Evolutionary conservation across 2,888 invertebrate genomes (phyloP), one percentile per base, ranked within the genome.

Genomic region (Helleia helle): DNA sequence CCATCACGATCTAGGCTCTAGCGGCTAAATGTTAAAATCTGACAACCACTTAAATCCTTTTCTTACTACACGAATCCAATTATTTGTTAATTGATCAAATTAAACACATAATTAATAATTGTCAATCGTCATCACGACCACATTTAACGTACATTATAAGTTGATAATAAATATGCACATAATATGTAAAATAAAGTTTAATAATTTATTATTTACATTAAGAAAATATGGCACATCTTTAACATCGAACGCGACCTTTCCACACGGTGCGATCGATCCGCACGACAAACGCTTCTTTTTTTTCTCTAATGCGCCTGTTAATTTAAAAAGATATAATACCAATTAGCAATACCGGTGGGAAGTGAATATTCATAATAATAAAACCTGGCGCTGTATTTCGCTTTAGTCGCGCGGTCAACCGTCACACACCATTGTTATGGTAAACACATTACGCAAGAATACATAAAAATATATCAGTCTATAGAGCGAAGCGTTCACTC

Each of bases 311-410:
- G 39, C 39, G 39, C 36, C 36, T 36, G 11, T 25, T 25, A 39
- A 39, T 39, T 39, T 39, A 39, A 31, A 39, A 66, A 66, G 61
- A 59, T 67, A 69, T 74, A 76, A 77, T 77, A 80, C 83, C 83
- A 84, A 84, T 84, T 77, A 83, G 71, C 36, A 76, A 79, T 81
- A 83, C 76, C 83, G 83, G 83, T 83, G 83, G 83, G 83, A 81
- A 79, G 65, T 72, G 73, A 66, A 71, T 74, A 74, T 75, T 76
- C 66, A 63, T 68, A 34, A 29, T n/a, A 34, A 29, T n/a, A 34
- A 34, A 68, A 70, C 39, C 47, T 43, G 45, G 42, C 44, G 42
- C 42, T 58, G 65, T 62, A 63, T 54, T 49, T 52, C 56, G 53
- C 31, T 24, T 52, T 56, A 58, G 58, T 40, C 59, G 71, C 74